These are phyloP conservation scores for Bombus confusus DNA, from an alignment of 1,140 invertebrate species.

Conservation along the genomic window DNA sequence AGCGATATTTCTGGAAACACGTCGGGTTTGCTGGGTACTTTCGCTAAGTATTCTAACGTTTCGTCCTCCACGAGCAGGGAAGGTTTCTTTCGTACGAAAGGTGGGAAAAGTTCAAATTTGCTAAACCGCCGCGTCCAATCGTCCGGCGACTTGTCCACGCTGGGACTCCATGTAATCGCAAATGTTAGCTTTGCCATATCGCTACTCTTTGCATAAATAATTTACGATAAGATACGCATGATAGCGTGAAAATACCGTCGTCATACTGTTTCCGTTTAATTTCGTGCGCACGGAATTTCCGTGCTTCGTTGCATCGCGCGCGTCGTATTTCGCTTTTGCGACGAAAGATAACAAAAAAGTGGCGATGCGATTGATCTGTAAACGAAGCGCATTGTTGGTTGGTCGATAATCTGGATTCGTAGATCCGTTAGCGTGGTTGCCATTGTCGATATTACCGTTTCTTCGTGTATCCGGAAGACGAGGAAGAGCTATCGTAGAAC, in stretches of 20 bases:
- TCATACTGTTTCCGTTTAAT: background rate
- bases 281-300: background rate
- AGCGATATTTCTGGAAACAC: too few relatives aligned
- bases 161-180: background rate
- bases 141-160: accelerated
- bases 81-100: background rate
- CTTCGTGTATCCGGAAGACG: background rate
- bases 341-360: background rate
- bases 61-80: accelerated
- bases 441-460: background rate
- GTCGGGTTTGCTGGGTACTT: background rate
- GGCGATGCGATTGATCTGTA: background rate
- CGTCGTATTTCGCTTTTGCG: background rate
- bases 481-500: background rate
- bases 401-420: background rate
- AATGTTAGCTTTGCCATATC: too few relatives aligned
- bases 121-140: background rate
- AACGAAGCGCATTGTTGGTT: background rate
- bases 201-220: too few relatives aligned
- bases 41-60: background rate
- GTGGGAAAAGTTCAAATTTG: background rate
- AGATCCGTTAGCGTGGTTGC: background rate
- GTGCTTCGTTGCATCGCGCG: background rate
- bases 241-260: background rate
- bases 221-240: background rate